Evolutionary conservation across 1,140 invertebrate species (phyloP).

Genomic region (Drosophila rhopaloa): DNA sequence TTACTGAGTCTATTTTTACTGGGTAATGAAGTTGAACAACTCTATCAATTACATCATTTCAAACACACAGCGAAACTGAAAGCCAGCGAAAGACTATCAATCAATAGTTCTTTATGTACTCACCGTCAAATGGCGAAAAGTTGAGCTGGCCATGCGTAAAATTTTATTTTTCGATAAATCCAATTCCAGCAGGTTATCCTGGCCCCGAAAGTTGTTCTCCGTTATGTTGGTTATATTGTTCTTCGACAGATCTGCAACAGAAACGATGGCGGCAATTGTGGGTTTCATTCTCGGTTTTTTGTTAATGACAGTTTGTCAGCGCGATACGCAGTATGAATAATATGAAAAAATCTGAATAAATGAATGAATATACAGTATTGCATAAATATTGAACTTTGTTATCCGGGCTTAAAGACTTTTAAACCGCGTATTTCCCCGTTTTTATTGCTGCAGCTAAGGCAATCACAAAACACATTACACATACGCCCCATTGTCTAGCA

Average conservation of each 20-base stretch:
- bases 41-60: constrained; percentile 9
- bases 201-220: constrained; percentile 91
- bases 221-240: constrained; percentile 92
- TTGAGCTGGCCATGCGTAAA: constrained; percentile 89
- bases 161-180: constrained; percentile 94
- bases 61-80: neutral
- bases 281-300: constrained; percentile 3
- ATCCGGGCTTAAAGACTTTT: neutral
- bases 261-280: constrained; percentile 10
- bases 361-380: neutral
- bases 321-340: constrained; percentile 28
- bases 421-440: neutral
- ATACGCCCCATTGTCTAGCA: constrained; percentile 71
- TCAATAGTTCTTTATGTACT: constrained; percentile 47
- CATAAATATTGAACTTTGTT: neutral
- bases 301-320: constrained; percentile 6
- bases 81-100: constrained; percentile 14
- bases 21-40: constrained; percentile 11
- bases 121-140: constrained; percentile 89
- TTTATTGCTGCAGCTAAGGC: constrained; percentile 28
- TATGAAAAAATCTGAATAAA: constrained; percentile 7
- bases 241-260: constrained; percentile 87
- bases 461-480: constrained; percentile 58
- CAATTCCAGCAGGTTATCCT: constrained; percentile 91
- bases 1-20: neutral